These are phyloP conservation scores for Drosophila lacteicornis DNA, from an alignment of 1,140 invertebrate species.

Conservation along the genomic window DNA sequence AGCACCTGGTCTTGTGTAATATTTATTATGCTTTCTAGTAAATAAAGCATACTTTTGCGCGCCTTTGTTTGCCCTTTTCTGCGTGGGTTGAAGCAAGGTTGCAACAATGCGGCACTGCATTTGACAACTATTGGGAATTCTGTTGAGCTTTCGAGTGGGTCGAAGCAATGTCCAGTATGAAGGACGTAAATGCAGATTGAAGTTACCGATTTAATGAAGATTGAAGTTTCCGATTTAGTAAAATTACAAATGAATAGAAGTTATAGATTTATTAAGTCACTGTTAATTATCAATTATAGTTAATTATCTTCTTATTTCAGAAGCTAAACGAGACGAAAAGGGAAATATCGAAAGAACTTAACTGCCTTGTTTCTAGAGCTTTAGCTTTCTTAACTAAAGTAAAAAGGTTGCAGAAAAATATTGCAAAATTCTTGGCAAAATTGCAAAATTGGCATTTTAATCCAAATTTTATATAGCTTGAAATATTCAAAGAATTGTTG, in stretches of 20 bases:
- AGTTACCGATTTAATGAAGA: background rate
- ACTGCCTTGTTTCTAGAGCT: too few relatives aligned
- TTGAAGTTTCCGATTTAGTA: too few relatives aligned
- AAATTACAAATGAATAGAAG: too few relatives aligned
- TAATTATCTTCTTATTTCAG: background rate
- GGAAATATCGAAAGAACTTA: background rate
- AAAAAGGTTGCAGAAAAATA: too few relatives aligned
- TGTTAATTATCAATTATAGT: too few relatives aligned
- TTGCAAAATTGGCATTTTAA: background rate
- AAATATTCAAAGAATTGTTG: too few relatives aligned
- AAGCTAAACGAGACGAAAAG: background rate
- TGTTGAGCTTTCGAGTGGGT: background rate
- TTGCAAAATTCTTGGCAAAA: too few relatives aligned
- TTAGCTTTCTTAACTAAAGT: too few relatives aligned
- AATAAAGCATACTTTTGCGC: slow-evolving; percentile 66
- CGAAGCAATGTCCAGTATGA: background rate
- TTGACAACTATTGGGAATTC: slow-evolving; percentile 51
- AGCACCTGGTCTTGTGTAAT: slow-evolving; percentile 77
- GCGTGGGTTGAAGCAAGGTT: slow-evolving; percentile 19
- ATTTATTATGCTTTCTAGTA: slow-evolving; percentile 78
- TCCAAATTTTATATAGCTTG: too few relatives aligned
- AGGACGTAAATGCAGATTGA: background rate
- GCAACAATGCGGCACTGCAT: slow-evolving; percentile 41
- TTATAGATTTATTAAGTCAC: too few relatives aligned
- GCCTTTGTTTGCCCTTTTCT: slow-evolving; percentile 37